Conservation (phyloP, 2,113 vertebrate species). For the Alligator sinensis region DNA sequence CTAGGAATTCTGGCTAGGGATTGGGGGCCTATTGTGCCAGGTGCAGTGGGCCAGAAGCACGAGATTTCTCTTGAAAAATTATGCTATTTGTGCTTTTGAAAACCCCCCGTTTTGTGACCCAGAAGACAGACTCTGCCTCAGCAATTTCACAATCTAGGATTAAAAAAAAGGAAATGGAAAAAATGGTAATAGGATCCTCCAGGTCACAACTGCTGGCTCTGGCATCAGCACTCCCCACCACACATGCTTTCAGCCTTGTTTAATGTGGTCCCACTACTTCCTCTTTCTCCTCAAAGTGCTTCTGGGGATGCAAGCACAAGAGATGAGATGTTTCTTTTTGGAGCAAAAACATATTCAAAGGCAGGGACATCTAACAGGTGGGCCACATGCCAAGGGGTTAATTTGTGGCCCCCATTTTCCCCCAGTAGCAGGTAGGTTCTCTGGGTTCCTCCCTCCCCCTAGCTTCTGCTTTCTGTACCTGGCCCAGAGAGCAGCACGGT, state of each 20-base stretch:
- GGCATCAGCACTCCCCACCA: conserved; percentile 26
- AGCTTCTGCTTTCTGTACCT: too few relatives aligned
- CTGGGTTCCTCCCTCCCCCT: too few relatives aligned
- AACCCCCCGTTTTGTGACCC: not conserved
- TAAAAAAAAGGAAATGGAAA: conserved; percentile 29
- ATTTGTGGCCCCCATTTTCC: too few relatives aligned
- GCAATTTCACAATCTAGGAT: not conserved
- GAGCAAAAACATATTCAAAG: conserved; percentile 60
- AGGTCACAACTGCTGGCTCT: conserved; percentile 38
- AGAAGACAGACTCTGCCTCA: not conserved
- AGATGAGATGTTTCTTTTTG: conserved; percentile 66
- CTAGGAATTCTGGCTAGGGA: not conserved
- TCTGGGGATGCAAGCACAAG: conserved; percentile 59
- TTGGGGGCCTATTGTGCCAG: not conserved
- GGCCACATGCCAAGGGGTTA: too few relatives aligned
- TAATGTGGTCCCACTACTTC: conserved; percentile 51
- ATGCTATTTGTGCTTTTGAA: not conserved
- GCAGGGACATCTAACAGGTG: too few relatives aligned
- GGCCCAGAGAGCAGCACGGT: too few relatives aligned
- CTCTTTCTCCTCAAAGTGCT: conserved; percentile 68
- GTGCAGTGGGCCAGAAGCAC: not conserved
- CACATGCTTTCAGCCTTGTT: conserved; percentile 44
- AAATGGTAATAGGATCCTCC: conserved; percentile 48
- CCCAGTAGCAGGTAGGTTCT: too few relatives aligned
- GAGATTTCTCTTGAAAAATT: not conserved